Conservation (phyloP, 2,113 vertebrate species). For the Solenodon paradoxus region DNA sequence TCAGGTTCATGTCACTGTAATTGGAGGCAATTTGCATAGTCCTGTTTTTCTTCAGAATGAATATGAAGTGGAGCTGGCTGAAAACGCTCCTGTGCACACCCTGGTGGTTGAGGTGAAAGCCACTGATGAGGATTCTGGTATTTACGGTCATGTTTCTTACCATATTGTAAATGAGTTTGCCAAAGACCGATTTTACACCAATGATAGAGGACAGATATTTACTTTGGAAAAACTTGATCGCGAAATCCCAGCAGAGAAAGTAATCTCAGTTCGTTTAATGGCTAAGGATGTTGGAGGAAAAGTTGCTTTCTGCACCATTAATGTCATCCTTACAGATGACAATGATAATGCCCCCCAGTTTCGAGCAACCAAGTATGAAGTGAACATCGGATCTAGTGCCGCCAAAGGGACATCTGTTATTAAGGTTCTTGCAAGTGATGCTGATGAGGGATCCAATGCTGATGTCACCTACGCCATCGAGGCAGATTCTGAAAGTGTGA, state of each 20-base stretch:
- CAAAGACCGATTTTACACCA: slow-evolving; percentile 93
- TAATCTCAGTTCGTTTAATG: slow-evolving; percentile 92
- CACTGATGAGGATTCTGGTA: slow-evolving; percentile 90
- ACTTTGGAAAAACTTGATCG: slow-evolving; percentile 93
- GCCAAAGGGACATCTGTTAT: slow-evolving; percentile 90
- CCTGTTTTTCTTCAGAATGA: slow-evolving; percentile 92
- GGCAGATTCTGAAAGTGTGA: slow-evolving; percentile 91
- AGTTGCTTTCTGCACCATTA: slow-evolving; percentile 94
- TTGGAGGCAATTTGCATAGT: slow-evolving; percentile 93
- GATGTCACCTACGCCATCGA: slow-evolving; percentile 93
- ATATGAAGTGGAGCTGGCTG: slow-evolving; percentile 93
- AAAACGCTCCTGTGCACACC: slow-evolving; percentile 91
- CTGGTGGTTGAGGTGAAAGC: slow-evolving; percentile 91
- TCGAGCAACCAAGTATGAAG: slow-evolving; percentile 91
- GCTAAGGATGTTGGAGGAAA: slow-evolving; percentile 95
- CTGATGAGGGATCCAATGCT: slow-evolving; percentile 96
- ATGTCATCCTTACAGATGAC: slow-evolving; percentile 96
- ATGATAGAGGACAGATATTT: slow-evolving; percentile 91
- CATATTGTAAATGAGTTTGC: slow-evolving; percentile 95
- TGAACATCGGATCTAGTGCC: slow-evolving; percentile 88
- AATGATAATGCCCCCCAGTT: slow-evolving; percentile 97
- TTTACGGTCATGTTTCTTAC: slow-evolving; percentile 89
- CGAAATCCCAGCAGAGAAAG: slow-evolving; percentile 92
- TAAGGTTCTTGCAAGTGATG: slow-evolving; percentile 93
- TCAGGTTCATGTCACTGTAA: slow-evolving; percentile 86